Base-by-base conservation (phyloP, 2,888 invertebrate species). In the Mythimna loreyi region DNA sequence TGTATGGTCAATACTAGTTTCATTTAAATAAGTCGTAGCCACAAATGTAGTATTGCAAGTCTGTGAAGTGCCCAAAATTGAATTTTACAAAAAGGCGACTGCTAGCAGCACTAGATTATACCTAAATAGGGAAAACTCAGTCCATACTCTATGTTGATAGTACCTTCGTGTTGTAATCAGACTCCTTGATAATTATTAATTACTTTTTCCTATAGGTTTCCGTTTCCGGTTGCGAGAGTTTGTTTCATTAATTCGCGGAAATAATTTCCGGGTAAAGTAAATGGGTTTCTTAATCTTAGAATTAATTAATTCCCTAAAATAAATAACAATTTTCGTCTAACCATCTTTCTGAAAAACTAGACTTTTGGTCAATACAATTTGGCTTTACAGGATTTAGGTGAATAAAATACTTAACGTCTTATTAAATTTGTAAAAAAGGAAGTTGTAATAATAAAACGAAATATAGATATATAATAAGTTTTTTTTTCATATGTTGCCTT, bases 101-200 rank as follows among this genome's bases (percentile, higher is more conserved):
- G 28, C 8, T 19, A 7, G 16, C 19, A 7, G 9, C 19, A 28
- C 28, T 3, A 52, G 28, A 28, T 28, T 4, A 28, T 28, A 28
- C 28, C 28, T 28, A 25, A 0, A 30, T 30, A 33, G 1, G 13
- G 5, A 55, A 33, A 21, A 21, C 21, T 55, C 55, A 13, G 3
- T 55, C 33, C 55, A 55, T 55, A 33, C 13, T 55, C 53, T 21
- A 5, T 13, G 5, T n/a, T 21, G 11, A n/a, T 28, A 28, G 3
- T 67, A 72, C 75, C 62, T 75, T 50, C 36, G 63, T 45, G 61
- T 65, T 80, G 62, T 75, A 81, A 81, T 73, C 61, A 40, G 62
- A 49, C 63, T 71, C 40, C 63, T 78, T 74, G 56, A 75, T n/a
- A n/a, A n/a, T 75, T 75, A 80, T 81, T 83, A 72, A 83, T 81